phyloP scores from a whole-genome alignment of 2,113 vertebrate species.

The Pollachius pollachius region DNA sequence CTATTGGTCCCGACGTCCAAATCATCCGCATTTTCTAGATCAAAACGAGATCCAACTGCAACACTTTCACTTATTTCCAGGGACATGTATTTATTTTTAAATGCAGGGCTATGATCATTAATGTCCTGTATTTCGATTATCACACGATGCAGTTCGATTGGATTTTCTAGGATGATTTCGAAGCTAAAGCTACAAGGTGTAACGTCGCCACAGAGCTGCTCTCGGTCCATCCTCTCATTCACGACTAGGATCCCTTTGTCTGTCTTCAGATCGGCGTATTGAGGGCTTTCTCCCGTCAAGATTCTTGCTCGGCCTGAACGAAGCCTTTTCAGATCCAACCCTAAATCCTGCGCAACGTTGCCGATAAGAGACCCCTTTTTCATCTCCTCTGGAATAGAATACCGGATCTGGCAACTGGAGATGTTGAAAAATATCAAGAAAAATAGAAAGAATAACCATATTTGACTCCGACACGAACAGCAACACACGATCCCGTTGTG shows the following conservation, averaged over 20 bases:
- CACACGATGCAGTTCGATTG: slow-evolving; percentile 52
- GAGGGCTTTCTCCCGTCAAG: neutral
- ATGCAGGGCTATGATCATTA: slow-evolving; percentile 69
- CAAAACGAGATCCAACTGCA: slow-evolving; percentile 72
- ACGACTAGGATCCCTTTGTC: slow-evolving; percentile 32
- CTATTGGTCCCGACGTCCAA: slow-evolving; percentile 65
- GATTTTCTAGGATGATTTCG: slow-evolving; percentile 58
- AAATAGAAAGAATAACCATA: slow-evolving; percentile 9
- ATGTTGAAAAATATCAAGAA: slow-evolving; percentile 3
- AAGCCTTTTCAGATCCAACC: slow-evolving; percentile 45
- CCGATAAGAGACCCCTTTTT: slow-evolving; percentile 37
- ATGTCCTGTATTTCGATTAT: slow-evolving; percentile 57
- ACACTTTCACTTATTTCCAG: slow-evolving; percentile 81
- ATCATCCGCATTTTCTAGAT: slow-evolving; percentile 72
- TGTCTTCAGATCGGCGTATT: slow-evolving; percentile 22
- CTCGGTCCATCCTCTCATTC: slow-evolving; percentile 49
- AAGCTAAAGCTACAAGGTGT: slow-evolving; percentile 51
- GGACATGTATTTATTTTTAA: slow-evolving; percentile 70
- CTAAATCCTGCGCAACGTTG: slow-evolving; percentile 52
- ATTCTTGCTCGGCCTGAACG: slow-evolving; percentile 33
- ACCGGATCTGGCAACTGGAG: slow-evolving; percentile 46
- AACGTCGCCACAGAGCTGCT: slow-evolving; percentile 50
- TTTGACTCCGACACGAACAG: neutral
- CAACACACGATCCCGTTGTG: too few relatives aligned
- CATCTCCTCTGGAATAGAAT: slow-evolving; percentile 45